A percentile compares a stretch with the other conserved stretches of the same genome.
These are phyloP conservation scores for Oncorhynchus gorbuscha DNA, from an alignment of 2,113 vertebrate species.

Conservation along the genomic window DNA sequence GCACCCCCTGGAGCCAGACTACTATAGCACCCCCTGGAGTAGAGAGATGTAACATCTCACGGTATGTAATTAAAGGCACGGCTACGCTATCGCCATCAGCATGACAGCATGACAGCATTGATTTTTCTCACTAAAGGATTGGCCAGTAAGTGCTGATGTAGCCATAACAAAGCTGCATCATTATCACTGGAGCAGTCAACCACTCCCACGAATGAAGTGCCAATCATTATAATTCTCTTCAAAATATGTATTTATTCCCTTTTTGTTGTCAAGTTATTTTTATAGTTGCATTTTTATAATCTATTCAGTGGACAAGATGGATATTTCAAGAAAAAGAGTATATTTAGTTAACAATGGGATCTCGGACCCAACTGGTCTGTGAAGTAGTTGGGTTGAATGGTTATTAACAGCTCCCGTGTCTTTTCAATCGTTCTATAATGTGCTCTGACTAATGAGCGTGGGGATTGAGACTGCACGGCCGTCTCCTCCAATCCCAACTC, in stretches of 20 bases:
- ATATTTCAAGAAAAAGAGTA: background rate
- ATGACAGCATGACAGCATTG: background rate
- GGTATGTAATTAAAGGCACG: background rate
- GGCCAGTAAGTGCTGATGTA: background rate
- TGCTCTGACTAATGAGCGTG: background rate
- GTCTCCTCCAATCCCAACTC: background rate
- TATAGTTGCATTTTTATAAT: background rate
- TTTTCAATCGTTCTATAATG: too few relatives aligned
- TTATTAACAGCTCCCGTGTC: background rate
- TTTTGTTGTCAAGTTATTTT: background rate
- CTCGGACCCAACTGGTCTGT: too few relatives aligned
- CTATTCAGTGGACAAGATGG: background rate
- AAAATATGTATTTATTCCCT: background rate
- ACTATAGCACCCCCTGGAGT: background rate
- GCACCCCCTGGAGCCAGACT: background rate
- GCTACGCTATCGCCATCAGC: background rate
- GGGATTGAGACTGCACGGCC: conserved; percentile 1
- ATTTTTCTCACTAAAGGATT: background rate
- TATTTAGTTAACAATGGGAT: too few relatives aligned
- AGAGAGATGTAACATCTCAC: background rate
- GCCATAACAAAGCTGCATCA: background rate
- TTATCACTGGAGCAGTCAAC: background rate
- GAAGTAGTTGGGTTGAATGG: too few relatives aligned
- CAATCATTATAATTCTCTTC: background rate
- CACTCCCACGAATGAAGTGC: background rate